Evolutionary conservation across 2,113 vertebrate genomes (phyloP).

Genomic region (Cavia porcellus): DNA sequence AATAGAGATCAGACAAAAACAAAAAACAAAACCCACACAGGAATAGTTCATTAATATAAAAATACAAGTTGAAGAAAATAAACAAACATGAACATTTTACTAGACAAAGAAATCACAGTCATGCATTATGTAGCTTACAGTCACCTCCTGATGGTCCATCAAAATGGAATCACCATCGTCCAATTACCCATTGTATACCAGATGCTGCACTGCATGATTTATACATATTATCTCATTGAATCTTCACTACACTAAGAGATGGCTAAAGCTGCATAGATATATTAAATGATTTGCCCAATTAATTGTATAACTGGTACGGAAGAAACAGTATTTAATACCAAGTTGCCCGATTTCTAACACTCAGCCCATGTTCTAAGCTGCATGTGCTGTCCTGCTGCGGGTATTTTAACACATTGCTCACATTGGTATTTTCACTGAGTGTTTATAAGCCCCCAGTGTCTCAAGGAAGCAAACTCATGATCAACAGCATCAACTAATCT

Average conservation of each 20-base stretch:
- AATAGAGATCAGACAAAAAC: slow-evolving; percentile 84
- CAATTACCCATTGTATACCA: neutral
- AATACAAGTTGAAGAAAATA: slow-evolving; percentile 84
- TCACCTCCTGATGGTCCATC: slow-evolving; percentile 73
- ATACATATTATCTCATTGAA: neutral
- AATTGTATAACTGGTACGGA: neutral
- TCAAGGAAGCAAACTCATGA: slow-evolving; percentile 39
- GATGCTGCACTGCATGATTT: neutral
- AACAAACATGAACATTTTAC: slow-evolving; percentile 68
- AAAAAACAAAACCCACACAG: slow-evolving; percentile 87
- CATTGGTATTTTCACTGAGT: neutral
- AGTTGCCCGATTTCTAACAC: neutral
- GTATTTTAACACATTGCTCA: neutral
- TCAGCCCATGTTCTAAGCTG: neutral
- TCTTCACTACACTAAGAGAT: neutral
- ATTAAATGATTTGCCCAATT: neutral
- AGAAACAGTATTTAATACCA: slow-evolving; percentile 19
- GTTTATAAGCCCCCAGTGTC: neutral
- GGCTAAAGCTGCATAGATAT: neutral
- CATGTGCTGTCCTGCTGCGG: neutral
- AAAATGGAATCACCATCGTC: neutral
- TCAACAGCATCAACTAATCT: neutral
- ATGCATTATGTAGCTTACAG: slow-evolving; percentile 64
- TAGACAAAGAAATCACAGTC: slow-evolving; percentile 64
- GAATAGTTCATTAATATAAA: slow-evolving; percentile 83